Evolutionary conservation across 2,797 vertebrate genomes (phyloP).

Genomic region (Melanogrammus aeglefinus): DNA sequence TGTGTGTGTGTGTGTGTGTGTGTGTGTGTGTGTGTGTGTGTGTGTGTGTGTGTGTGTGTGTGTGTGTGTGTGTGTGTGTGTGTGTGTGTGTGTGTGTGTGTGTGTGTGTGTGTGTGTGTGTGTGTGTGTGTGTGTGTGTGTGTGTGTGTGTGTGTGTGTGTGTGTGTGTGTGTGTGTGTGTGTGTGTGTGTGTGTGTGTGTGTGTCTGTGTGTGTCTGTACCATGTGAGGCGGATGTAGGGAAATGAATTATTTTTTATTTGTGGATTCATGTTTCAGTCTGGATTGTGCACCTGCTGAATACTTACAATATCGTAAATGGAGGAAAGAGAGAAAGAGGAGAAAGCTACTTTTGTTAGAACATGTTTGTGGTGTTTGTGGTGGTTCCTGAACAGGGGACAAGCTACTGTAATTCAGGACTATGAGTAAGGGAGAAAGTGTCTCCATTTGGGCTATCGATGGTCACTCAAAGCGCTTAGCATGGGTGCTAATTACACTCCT

Average conservation of each 20-base stretch:
- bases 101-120: not conserved
- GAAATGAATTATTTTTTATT: not conserved
- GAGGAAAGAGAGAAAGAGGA: conserved; percentile 13
- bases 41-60: not conserved
- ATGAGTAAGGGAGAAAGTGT: conserved; percentile 75
- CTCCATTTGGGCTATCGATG: conserved; percentile 81
- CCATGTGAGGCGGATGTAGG: not conserved
- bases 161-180: not conserved
- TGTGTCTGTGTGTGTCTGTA: not conserved
- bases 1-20: not conserved
- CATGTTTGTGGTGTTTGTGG: not conserved
- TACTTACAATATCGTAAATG: not conserved
- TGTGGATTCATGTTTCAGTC: not conserved
- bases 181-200: not conserved
- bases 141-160: not conserved
- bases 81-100: not conserved
- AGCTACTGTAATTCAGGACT: not conserved
- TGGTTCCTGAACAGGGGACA: not conserved
- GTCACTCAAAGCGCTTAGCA: conserved; percentile 65
- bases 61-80: not conserved
- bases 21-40: not conserved
- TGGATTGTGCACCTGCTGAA: not conserved
- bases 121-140: not conserved
- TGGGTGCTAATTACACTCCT: conserved; percentile 67
- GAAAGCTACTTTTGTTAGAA: not conserved